Evolutionary conservation across 2,797 vertebrate genomes (phyloP).

Genomic region (Pseudopleuronectes americanus): DNA sequence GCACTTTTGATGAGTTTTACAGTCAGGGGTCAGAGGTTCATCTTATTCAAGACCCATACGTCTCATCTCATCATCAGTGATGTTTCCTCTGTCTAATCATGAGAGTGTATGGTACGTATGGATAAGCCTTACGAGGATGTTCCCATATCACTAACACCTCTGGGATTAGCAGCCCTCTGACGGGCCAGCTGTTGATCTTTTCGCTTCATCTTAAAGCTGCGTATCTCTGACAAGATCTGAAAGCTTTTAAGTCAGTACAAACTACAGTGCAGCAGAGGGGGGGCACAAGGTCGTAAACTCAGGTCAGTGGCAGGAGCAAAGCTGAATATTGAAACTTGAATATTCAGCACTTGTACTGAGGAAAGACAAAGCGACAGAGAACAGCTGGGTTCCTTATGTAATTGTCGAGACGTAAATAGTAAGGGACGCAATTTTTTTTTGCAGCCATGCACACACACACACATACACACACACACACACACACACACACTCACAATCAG

Average conservation of each 20-base stretch:
- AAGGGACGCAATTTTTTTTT: slow-evolving; percentile 30
- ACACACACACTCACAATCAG: slow-evolving; percentile 28
- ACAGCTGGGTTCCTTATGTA: slow-evolving; percentile 64
- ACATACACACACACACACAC: not conserved
- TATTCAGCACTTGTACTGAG: slow-evolving; percentile 24
- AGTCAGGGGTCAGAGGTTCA: slow-evolving; percentile 23
- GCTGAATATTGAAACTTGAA: slow-evolving; percentile 23
- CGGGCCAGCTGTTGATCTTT: slow-evolving; percentile 72
- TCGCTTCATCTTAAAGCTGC: slow-evolving; percentile 41
- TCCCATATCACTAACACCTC: slow-evolving; percentile 65
- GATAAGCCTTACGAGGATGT: slow-evolving; percentile 63
- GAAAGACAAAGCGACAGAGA: slow-evolving; percentile 24
- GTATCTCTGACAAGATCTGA: slow-evolving; percentile 49
- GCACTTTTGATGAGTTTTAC: slow-evolving; percentile 18
- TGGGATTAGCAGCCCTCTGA: slow-evolving; percentile 65
- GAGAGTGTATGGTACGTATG: slow-evolving; percentile 33
- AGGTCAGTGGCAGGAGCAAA: slow-evolving; percentile 13
- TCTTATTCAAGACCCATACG: slow-evolving; percentile 32
- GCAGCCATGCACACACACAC: not conserved
- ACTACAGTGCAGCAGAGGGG: not conserved
- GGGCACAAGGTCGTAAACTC: slow-evolving; percentile 9
- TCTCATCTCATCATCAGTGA: slow-evolving; percentile 33
- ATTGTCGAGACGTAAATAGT: slow-evolving; percentile 39
- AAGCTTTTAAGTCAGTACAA: slow-evolving; percentile 32
- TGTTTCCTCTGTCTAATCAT: slow-evolving; percentile 46